These are phyloP conservation scores for Oncorhynchus gorbuscha DNA, from an alignment of 2,113 vertebrate species.

Conservation along the genomic window DNA sequence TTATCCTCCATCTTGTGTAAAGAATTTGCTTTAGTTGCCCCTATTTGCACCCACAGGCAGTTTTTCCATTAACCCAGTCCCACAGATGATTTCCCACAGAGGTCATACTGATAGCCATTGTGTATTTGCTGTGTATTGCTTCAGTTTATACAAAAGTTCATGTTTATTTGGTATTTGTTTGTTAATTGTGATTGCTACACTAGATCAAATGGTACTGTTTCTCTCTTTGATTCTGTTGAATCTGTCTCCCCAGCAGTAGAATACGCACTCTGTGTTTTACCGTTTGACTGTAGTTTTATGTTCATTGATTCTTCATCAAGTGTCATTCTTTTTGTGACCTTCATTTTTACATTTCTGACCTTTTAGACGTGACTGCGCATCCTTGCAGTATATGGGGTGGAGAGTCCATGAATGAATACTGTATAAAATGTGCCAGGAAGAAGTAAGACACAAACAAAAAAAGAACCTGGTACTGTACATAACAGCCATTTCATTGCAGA, in stretches of 20 bases:
- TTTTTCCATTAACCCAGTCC: neutral
- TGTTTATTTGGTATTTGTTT: slow-evolving; percentile 21
- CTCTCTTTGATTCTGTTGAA: slow-evolving; percentile 16
- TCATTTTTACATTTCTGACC: slow-evolving; percentile 31
- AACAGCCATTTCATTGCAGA: slow-evolving; percentile 67
- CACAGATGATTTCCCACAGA: slow-evolving; percentile 1
- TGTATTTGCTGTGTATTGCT: slow-evolving; percentile 5
- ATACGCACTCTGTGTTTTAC: slow-evolving; percentile 15
- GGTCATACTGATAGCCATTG: neutral
- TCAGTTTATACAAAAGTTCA: neutral
- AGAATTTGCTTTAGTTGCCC: slow-evolving; percentile 14
- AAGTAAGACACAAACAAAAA: slow-evolving; percentile 51
- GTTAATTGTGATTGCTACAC: slow-evolving; percentile 39
- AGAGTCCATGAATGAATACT: slow-evolving; percentile 46
- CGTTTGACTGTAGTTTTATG: slow-evolving; percentile 4
- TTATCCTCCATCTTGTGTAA: neutral
- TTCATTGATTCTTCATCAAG: slow-evolving; percentile 34
- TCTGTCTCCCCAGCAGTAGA: neutral
- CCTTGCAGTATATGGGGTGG: slow-evolving; percentile 19
- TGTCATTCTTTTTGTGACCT: slow-evolving; percentile 52
- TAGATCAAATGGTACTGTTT: slow-evolving; percentile 22
- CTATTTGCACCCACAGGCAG: neutral
- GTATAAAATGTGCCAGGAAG: slow-evolving; percentile 41
- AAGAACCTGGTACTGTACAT: slow-evolving; percentile 39
- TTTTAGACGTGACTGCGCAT: slow-evolving; percentile 42